Evolutionary conservation across 2,888 invertebrate species (phyloP), one percentile per base, ranked within the genome.

Genomic region (Cacoxenus indagator): DNA sequence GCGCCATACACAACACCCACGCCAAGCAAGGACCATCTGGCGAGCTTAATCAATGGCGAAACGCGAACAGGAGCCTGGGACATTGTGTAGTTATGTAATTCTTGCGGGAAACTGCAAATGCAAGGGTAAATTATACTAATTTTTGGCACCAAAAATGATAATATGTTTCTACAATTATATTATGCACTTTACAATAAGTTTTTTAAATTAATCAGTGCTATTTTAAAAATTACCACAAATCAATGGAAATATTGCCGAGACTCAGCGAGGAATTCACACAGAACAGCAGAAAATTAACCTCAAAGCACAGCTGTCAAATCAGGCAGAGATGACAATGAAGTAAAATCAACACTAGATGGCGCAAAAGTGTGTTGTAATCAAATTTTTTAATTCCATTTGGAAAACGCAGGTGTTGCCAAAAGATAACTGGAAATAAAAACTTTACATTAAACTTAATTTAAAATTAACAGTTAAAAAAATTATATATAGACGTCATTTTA

Each of bases 21-120:
- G 0, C 91, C 85, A 2, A 96, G 90, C 82, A 95, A 90, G 67
- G 93, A 92, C 95, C 95, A 96, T 85, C 96, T 91, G 69, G 92
- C 92, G 83, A 95, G 94, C 91, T 93, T 93, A 85, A 95, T 95
- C 68, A 95, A 88, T 65, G 95, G 95, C 64, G 95, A 94, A 75
- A 95, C 94, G 84, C 92, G 91, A 74, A 95, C 92, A 78, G 95
- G 94, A 81, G 93, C 82, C 78, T 87, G 87, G 72, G 87, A 87
- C 87, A 87, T 87, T 73, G 75, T 61, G 70, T 62, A 71, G 81
- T 85, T 86, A 85, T 86, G 85, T 85, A 86, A 86, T 82, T 77
- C 68, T 69, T 70, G 70, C 57, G 71, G 73, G 69, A 71, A 75
- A 70, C 81, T 81, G 76, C 54, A 78, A 73, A 69, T 75, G 31